A percentile compares a stretch with the other conserved stretches of the same genome.
These are phyloP conservation scores for Troilus luridus DNA, from an alignment of 2,888 invertebrate genomes.

Conservation along the genomic window DNA sequence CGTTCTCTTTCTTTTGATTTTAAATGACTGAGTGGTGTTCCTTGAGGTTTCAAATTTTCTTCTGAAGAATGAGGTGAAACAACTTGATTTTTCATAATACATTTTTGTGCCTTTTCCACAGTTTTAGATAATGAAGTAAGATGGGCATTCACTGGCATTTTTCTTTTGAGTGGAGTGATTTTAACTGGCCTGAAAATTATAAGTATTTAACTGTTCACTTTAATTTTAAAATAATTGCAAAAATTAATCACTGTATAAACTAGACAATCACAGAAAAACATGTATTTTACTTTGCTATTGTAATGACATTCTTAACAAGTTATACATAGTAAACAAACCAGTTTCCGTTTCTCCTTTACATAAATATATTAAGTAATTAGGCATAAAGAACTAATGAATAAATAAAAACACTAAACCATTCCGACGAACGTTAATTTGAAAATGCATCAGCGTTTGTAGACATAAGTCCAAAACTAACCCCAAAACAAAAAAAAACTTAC, in stretches of 20 bases:
- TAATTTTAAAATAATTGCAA: not conserved
- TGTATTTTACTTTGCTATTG: not conserved
- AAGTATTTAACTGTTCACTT: not conserved
- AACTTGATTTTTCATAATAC: constrained; percentile 5
- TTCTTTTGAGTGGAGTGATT: constrained; percentile 16
- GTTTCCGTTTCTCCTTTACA: not conserved
- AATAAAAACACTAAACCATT: not conserved
- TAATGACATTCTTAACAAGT: not conserved
- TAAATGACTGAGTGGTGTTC: constrained; percentile 45
- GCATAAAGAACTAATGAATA: not conserved
- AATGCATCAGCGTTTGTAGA: not conserved
- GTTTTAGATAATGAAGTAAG: not conserved
- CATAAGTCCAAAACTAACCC: not conserved
- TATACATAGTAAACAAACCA: not conserved
- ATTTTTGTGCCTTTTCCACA: constrained; percentile 23
- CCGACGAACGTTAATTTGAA: not conserved
- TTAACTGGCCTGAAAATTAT: constrained; percentile 23
- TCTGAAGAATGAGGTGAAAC: constrained; percentile 10
- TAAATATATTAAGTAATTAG: not conserved
- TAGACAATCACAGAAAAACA: not conserved
- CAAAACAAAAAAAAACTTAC: constrained; percentile 19
- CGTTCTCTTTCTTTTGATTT: not conserved
- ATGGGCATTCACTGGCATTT: not conserved
- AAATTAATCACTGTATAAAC: not conserved
- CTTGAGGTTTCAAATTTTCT: constrained; percentile 48